These are phyloP conservation scores for Belgica antarctica DNA, from an alignment of 2,888 invertebrate species.

Conservation along the genomic window DNA sequence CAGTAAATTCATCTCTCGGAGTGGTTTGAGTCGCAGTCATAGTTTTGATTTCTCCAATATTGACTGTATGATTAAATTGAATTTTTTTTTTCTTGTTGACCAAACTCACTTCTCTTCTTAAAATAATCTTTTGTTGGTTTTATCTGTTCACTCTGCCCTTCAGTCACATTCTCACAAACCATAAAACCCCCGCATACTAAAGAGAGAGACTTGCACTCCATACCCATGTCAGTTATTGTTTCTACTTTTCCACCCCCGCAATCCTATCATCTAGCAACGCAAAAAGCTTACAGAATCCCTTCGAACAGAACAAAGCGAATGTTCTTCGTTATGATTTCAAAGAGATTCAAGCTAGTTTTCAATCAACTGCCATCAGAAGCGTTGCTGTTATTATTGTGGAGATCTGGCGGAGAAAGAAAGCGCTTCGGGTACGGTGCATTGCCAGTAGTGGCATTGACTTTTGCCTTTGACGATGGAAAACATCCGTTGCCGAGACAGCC, in stretches of 20 bases:
- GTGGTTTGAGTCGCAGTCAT: no score
- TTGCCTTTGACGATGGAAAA: slow-evolving; percentile 34
- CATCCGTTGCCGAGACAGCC: slow-evolving; percentile 30
- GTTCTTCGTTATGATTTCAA: slow-evolving; percentile 27
- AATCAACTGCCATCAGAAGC: slow-evolving; percentile 50
- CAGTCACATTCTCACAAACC: no score
- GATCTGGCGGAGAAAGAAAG: slow-evolving; percentile 49
- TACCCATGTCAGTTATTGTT: no score
- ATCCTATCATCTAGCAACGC: background rate
- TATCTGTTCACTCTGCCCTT: no score
- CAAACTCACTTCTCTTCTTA: no score
- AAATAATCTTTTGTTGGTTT: no score
- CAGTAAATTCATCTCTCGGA: no score
- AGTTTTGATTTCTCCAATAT: no score
- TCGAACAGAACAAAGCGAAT: slow-evolving; percentile 33
- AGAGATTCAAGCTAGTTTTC: background rate
- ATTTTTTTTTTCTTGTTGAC: no score
- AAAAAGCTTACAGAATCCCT: slow-evolving; percentile 28
- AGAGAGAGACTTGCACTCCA: no score
- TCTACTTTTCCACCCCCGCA: slow-evolving; percentile 25
- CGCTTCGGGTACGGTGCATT: slow-evolving; percentile 48
- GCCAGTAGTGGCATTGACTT: background rate
- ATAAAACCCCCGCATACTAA: no score
- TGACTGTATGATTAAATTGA: no score
- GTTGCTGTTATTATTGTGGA: slow-evolving; percentile 54